Evolutionary conservation across 2,797 vertebrate species (phyloP).

Genomic region (Crenuchus spilurus): DNA sequence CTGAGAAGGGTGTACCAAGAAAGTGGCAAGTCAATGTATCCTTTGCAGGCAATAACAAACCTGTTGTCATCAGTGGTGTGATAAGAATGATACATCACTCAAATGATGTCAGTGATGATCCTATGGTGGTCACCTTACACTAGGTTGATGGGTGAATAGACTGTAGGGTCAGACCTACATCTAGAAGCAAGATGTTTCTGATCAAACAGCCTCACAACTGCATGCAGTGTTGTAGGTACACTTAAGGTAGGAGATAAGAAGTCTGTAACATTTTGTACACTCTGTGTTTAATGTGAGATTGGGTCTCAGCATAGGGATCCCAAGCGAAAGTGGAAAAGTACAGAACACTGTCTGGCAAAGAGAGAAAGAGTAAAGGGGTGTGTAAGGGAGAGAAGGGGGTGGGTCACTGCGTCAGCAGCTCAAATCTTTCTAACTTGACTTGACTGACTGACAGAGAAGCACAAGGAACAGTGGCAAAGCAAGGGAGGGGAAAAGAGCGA

Average conservation of each 20-base stretch:
- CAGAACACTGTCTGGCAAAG: slow-evolving; percentile 21
- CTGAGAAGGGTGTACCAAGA: too few relatives aligned
- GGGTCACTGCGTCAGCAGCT: slow-evolving; percentile 40
- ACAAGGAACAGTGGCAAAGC: slow-evolving; percentile 6
- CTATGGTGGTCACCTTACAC: too few relatives aligned
- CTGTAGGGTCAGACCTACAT: too few relatives aligned
- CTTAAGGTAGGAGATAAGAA: background rate
- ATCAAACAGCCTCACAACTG: background rate
- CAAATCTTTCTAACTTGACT: slow-evolving; percentile 11
- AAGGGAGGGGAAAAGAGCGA: background rate
- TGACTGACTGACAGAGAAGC: slow-evolving; percentile 16
- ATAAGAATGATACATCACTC: too few relatives aligned
- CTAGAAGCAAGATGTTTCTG: background rate
- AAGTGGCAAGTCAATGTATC: too few relatives aligned
- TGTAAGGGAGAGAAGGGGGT: slow-evolving; percentile 28
- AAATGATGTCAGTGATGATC: too few relatives aligned
- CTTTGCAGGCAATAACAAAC: too few relatives aligned
- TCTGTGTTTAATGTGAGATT: background rate
- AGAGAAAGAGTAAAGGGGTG: slow-evolving; percentile 28
- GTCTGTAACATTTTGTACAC: background rate
- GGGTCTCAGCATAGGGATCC: background rate
- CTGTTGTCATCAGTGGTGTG: too few relatives aligned
- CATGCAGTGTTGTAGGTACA: background rate
- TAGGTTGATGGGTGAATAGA: too few relatives aligned
- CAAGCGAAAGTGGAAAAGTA: slow-evolving; percentile 70